A percentile compares a stretch with the other conserved stretches of the same genome.
Conservation (phyloP, 2,797 vertebrate species). For the Fratercula arctica region DNA sequence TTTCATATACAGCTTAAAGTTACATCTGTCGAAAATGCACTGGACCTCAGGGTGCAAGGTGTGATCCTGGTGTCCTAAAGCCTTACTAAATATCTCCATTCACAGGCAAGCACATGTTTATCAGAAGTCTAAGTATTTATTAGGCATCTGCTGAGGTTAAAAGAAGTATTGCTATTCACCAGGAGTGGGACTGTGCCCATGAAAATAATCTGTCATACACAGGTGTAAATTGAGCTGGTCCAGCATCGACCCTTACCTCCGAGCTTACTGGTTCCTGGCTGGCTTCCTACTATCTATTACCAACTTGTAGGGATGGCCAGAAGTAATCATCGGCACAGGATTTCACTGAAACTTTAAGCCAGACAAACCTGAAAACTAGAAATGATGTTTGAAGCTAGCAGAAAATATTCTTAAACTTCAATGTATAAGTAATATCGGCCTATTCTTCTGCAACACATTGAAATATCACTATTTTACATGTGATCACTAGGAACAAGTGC, state of each 20-base stretch:
- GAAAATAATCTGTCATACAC: background rate
- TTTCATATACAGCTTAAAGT: background rate
- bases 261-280: background rate
- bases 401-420: background rate
- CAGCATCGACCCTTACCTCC: background rate
- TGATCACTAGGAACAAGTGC: background rate
- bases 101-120: background rate
- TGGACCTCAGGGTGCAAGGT: background rate
- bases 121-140: background rate
- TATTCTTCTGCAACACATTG: background rate
- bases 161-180: background rate
- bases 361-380: background rate
- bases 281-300: background rate
- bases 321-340: background rate
- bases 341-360: background rate
- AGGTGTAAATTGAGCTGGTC: background rate
- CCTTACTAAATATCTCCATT: background rate
- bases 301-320: background rate
- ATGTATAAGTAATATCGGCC: background rate
- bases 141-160: background rate
- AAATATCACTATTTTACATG: background rate
- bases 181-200: background rate
- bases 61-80: background rate
- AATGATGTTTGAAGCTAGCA: background rate
- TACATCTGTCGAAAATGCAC: background rate